Percentiles rank a stretch among this genome's conserved stretches.
Conservation (phyloP, 2,797 vertebrate genomes). For the Clamator glandarius region DNA sequence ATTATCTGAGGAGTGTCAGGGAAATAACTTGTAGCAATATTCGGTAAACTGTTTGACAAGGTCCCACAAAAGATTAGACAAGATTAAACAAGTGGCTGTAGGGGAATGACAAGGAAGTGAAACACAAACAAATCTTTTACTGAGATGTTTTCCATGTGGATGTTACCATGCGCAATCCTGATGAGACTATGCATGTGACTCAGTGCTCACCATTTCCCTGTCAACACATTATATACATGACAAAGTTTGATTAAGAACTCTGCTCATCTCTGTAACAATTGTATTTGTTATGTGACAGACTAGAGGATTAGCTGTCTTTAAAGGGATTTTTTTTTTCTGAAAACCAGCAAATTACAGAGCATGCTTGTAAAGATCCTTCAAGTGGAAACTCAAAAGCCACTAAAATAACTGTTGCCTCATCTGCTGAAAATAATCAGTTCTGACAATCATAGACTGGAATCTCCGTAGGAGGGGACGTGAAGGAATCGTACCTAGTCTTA, state of each 20-base stretch:
- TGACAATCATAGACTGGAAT: slow-evolving; percentile 13
- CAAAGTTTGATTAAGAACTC: slow-evolving; percentile 29
- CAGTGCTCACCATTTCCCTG: background rate
- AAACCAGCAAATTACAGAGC: slow-evolving; percentile 48
- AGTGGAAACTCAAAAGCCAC: slow-evolving; percentile 45
- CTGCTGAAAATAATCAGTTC: slow-evolving; percentile 14
- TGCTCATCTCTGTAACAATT: slow-evolving; percentile 34
- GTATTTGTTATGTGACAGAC: background rate
- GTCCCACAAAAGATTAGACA: slow-evolving; percentile 13
- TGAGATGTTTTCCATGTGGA: background rate
- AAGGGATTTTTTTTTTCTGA: background rate
- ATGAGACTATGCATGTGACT: background rate
- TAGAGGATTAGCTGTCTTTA: background rate
- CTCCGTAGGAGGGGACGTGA: background rate
- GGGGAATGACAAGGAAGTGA: slow-evolving; percentile 5
- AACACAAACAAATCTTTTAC: slow-evolving; percentile 1
- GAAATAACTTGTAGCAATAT: background rate
- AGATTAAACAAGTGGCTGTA: slow-evolving; percentile 32
- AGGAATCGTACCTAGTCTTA: slow-evolving; percentile 29
- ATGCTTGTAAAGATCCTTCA: background rate
- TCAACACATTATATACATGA: slow-evolving; percentile 12
- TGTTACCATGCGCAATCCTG: background rate
- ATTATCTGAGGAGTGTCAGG: background rate
- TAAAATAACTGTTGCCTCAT: slow-evolving; percentile 35
- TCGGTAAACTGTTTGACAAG: background rate